Conservation (phyloP, 1,140 invertebrate species). For the Anagrus nilaparvatae region DNA sequence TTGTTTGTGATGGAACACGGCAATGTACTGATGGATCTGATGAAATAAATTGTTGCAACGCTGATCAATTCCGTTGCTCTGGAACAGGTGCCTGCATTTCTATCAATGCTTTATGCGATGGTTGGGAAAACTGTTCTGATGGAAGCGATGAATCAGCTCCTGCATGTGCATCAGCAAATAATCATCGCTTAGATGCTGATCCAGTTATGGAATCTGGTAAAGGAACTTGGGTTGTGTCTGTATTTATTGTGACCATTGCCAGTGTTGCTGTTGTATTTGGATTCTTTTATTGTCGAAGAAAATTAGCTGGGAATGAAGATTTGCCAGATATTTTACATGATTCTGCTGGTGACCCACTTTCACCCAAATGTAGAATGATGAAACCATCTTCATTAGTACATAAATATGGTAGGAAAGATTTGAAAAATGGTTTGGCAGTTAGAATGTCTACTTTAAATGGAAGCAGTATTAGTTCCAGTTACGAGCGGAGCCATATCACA, state of each 20-base stretch:
- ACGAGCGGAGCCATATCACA: conserved; percentile 71
- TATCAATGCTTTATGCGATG: conserved; percentile 51
- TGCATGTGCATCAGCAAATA: conserved; percentile 41
- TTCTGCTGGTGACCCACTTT: conserved; percentile 50
- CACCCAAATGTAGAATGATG: conserved; percentile 37
- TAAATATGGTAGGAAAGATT: conserved; percentile 39
- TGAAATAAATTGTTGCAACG: conserved; percentile 49
- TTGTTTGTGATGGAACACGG: conserved; percentile 60
- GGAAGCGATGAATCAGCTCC: conserved; percentile 58
- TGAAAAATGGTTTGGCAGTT: conserved; percentile 43
- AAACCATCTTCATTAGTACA: conserved; percentile 31
- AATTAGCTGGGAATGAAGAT: conserved; percentile 40
- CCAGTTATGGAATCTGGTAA: conserved; percentile 35
- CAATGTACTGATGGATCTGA: conserved; percentile 64
- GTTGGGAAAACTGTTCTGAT: conserved; percentile 60
- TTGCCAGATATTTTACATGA: conserved; percentile 44
- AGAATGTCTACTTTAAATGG: conserved; percentile 56
- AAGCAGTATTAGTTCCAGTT: conserved; percentile 51
- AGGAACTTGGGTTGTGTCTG: conserved; percentile 38
- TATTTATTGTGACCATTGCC: conserved; percentile 38
- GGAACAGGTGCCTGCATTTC: conserved; percentile 51
- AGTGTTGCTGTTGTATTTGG: conserved; percentile 39
- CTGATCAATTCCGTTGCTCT: conserved; percentile 53
- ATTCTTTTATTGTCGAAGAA: conserved; percentile 30
- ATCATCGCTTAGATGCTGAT: conserved; percentile 25